phyloP scores from a whole-genome alignment of 2,797 vertebrate species.

The Syngnathus acus region DNA sequence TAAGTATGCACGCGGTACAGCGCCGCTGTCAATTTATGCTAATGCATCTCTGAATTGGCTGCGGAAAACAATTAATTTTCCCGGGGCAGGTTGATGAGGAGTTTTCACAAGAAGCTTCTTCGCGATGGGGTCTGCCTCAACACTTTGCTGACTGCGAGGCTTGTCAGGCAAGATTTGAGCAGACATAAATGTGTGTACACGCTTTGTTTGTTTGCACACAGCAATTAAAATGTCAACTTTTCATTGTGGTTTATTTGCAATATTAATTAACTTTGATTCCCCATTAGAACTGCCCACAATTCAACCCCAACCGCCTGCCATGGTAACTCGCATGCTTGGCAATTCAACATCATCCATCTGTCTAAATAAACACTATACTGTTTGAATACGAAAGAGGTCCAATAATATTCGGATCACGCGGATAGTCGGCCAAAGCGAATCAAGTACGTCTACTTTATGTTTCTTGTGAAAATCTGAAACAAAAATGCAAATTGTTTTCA shows the following conservation, averaged over 20 bases:
- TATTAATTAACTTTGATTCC: background rate
- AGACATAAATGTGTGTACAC: constrained; percentile 31
- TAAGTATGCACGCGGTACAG: constrained; percentile 47
- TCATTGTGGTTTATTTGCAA: background rate
- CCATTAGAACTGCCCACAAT: background rate
- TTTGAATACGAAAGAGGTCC: background rate
- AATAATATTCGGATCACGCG: background rate
- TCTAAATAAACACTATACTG: background rate
- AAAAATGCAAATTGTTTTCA: no score
- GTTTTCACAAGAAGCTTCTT: constrained; percentile 54
- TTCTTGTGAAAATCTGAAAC: no score
- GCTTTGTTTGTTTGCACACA: constrained; percentile 28
- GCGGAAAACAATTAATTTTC: constrained; percentile 64
- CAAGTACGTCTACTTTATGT: no score
- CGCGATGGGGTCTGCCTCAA: constrained; percentile 8
- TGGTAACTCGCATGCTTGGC: background rate
- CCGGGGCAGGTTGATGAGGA: constrained; percentile 48
- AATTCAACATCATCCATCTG: background rate
- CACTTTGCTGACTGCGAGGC: constrained; percentile 45
- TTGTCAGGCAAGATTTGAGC: constrained; percentile 33
- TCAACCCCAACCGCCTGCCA: background rate
- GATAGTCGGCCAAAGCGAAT: no score
- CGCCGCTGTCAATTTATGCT: constrained; percentile 61
- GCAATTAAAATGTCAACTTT: constrained; percentile 1
- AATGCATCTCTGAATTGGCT: constrained; percentile 58